Evolutionary conservation across 2,797 vertebrate genomes (phyloP), one percentile per base, ranked within the genome.

Genomic region (Paramormyrops hopkinsi): DNA sequence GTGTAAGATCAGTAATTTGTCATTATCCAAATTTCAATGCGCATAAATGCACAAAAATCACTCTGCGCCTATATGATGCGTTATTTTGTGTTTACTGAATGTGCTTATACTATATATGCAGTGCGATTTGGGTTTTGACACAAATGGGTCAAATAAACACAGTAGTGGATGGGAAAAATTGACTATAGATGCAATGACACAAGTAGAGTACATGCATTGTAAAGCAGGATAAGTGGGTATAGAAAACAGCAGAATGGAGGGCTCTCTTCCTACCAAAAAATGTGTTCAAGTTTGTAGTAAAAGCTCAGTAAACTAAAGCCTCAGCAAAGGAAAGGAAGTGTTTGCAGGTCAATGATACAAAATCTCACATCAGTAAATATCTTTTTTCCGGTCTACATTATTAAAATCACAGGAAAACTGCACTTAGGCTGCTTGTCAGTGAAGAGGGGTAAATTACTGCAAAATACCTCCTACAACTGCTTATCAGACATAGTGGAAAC

Each of bases 401-500:
- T 51, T 85, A 85, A 51, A 83, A 83, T 83, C 79, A 83, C 82
- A 85, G 22, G 44, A 85, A 50, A 85, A 29, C 82, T 50, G 82
- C n/a, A 82, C 76, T 82, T 46, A 46, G 41, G 17, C 37, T 82
- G 76, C 41, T n/a, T 19, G 37, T 82, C 41, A 46, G 76, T 22
- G 76, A 82, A 82, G 76, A 46, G 37, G 76, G 41, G 76, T 44
- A 82, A 82, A 82, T 82, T 46, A 82, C 76, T 82, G 76, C 76
- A 82, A 44, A 82, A 46, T 0, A 44, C n/a, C 19, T 44, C 53
- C 33, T 8, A 33, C 29, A 53, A 54, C 25, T 86, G 14, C 25
- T 17, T 86, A 53, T 51, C 83, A 46, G 14, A 29, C 19, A 86
- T 25, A 73, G 25, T 73, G 69, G 69, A 73, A 73, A 37, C 69